Percentiles rank a stretch among this genome's conserved stretches.
phyloP scores from a whole-genome alignment of 2,888 invertebrate species.

The Metallyticus violacea region DNA sequence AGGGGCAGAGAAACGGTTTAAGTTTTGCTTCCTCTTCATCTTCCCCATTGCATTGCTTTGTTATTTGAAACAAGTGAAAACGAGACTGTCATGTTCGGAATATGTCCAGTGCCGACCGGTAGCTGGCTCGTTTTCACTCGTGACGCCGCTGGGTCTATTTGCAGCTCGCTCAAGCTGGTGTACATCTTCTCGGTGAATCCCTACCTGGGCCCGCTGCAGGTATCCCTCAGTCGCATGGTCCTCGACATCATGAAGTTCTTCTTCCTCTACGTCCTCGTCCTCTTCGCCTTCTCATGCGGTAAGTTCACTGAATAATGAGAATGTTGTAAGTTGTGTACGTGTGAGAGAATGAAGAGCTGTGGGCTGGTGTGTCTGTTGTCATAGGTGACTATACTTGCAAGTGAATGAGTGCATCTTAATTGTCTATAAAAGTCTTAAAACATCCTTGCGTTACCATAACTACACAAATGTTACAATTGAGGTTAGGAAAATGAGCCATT shows the following conservation, averaged over 20 bases:
- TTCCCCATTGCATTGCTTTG: neutral
- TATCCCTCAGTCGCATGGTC: conserved; percentile 58
- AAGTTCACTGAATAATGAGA: conserved; percentile 37
- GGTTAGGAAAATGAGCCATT: too few species aligned
- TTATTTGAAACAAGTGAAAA: neutral
- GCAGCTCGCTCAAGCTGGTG: conserved; percentile 58
- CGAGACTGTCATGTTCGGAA: neutral
- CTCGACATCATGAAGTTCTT: conserved; percentile 60
- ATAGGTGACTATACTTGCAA: too few species aligned
- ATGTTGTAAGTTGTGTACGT: too few species aligned
- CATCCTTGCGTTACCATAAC: too few species aligned
- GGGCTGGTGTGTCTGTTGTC: too few species aligned
- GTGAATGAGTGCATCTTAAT: too few species aligned
- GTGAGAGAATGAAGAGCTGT: too few species aligned
- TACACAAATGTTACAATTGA: too few species aligned
- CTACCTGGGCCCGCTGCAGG: conserved; percentile 59
- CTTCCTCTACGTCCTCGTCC: conserved; percentile 53
- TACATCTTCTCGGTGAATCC: conserved; percentile 63
- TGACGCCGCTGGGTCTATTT: conserved; percentile 13
- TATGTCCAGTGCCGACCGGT: neutral
- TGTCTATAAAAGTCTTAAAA: too few species aligned
- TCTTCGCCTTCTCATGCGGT: conserved; percentile 62
- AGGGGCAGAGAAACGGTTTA: too few species aligned
- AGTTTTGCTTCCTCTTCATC: too few species aligned
- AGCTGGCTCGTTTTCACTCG: neutral